phyloP scores from a whole-genome alignment of 2,797 vertebrate genomes.

The Cossypha caffra region DNA sequence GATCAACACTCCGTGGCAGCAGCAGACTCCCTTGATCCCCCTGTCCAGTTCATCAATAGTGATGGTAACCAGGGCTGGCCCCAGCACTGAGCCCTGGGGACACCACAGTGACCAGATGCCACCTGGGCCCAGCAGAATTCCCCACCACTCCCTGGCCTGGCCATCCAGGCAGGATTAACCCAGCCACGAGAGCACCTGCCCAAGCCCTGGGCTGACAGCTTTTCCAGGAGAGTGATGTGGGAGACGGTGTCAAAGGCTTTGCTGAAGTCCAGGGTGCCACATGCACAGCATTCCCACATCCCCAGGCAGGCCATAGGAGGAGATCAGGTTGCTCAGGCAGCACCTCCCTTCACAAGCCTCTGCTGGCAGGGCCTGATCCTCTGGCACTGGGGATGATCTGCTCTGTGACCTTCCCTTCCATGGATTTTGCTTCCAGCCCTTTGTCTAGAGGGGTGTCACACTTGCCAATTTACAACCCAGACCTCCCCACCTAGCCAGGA shows the following conservation, averaged over 20 bases:
- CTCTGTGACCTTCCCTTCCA: neutral
- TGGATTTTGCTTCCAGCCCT: neutral
- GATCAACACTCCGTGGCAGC: neutral
- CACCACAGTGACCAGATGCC: fast-evolving
- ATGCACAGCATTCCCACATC: neutral
- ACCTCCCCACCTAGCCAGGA: neutral
- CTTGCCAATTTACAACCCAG: fast-evolving
- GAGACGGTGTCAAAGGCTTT: neutral
- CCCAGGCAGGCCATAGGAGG: neutral
- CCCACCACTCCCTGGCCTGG: neutral
- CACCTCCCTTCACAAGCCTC: neutral
- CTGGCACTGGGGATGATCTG: neutral
- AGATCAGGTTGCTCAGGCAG: neutral
- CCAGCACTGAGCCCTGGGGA: neutral
- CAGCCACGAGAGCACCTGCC: neutral
- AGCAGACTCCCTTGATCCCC: neutral
- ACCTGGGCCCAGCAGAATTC: neutral
- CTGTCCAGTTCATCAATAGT: fast-evolving
- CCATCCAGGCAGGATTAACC: neutral
- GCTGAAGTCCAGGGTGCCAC: neutral
- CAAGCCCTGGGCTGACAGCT: neutral
- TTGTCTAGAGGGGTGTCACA: neutral
- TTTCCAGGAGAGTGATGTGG: neutral
- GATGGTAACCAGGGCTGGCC: neutral
- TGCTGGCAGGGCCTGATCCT: neutral